Evolutionary conservation across 2,797 vertebrate genomes (phyloP), one percentile per base, ranked within the genome.

Genomic region (Pelochelys cantorii): DNA sequence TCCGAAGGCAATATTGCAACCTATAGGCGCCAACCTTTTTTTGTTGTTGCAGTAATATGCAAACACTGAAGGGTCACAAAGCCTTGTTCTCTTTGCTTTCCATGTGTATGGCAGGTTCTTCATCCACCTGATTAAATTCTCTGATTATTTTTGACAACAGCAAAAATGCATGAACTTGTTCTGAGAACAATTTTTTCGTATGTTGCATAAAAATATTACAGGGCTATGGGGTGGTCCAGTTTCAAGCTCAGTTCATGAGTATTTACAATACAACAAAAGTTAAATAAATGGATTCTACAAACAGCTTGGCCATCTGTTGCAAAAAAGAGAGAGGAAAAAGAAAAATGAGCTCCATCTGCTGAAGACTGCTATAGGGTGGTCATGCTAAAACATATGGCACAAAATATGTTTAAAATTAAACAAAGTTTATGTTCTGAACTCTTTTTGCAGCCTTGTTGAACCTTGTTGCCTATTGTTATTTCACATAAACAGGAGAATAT

Each of bases 321-420:
- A 71, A 65, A 92, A 68, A 42, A 8, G 8, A 20, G 14, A 53
- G 6, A 48, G 71, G 84, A 94, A 94, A 84, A 53, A 93, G 85
- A 95, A 94, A 97, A 96, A 97, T 91, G 34, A 96, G 31, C 34
- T 95, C 31, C 81, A 92, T 95, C 95, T 94, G 79, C 78, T 96
- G 88, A 82, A 96, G 93, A 90, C 85, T 94, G 85, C 91, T 93
- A 84, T 80, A 80, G 88, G 92, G 90, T 95, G 95, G 96, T 96
- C 96, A 97, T 77, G 60, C 31, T 94, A 89, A 82, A 88, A 93
- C 89, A 89, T 18, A 94, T 97, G 93, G 95, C 95, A 93, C 15
- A 81, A 31, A 60, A 86, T 23, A 91, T 90, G 92, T 95, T 95
- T 96, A 90, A 90, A 94, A 90, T 59, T 94, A 80, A 83, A 83